Percentiles rank a stretch among this genome's conserved stretches.
Evolutionary conservation across 2,888 invertebrate genomes (phyloP).

Genomic region (Thalpophila matura): DNA sequence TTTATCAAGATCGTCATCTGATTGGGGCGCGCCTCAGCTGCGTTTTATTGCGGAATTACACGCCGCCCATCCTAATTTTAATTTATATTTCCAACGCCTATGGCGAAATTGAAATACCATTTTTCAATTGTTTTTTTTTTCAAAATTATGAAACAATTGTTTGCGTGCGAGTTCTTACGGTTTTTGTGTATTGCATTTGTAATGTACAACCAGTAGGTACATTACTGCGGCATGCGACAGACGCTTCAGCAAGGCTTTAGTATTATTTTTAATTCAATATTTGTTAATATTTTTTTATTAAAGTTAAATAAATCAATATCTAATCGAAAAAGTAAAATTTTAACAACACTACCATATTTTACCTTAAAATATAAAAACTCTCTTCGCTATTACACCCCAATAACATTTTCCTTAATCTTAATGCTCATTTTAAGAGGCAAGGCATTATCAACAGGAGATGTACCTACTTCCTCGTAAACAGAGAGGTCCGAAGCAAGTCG

Average conservation of each 20-base stretch:
- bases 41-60: slow-evolving; percentile 89
- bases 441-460: slow-evolving; percentile 76
- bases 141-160: background rate
- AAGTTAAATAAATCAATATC: too few relatives aligned
- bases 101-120: slow-evolving; percentile 73
- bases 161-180: background rate
- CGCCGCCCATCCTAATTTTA: slow-evolving; percentile 86
- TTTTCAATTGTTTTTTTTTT: slow-evolving; percentile 59
- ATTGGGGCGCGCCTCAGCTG: slow-evolving; percentile 89
- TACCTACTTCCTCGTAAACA: slow-evolving; percentile 66
- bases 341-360: slow-evolving; percentile 8
- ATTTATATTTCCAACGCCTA: slow-evolving; percentile 79
- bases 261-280: too few relatives aligned
- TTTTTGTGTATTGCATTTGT: background rate
- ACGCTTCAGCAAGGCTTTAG: too few relatives aligned
- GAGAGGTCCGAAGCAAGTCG: slow-evolving; percentile 70
- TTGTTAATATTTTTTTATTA: too few relatives aligned
- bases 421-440: slow-evolving; percentile 77
- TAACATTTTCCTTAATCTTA: slow-evolving; percentile 79
- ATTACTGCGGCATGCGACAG: too few relatives aligned
- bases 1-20: slow-evolving; percentile 90
- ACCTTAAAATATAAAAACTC: slow-evolving; percentile 56
- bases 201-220: too few relatives aligned
- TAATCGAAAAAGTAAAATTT: too few relatives aligned
- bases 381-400: slow-evolving; percentile 61